phyloP scores from a whole-genome alignment of 2,797 vertebrate genomes.

The Rousettus madagascariensis region DNA sequence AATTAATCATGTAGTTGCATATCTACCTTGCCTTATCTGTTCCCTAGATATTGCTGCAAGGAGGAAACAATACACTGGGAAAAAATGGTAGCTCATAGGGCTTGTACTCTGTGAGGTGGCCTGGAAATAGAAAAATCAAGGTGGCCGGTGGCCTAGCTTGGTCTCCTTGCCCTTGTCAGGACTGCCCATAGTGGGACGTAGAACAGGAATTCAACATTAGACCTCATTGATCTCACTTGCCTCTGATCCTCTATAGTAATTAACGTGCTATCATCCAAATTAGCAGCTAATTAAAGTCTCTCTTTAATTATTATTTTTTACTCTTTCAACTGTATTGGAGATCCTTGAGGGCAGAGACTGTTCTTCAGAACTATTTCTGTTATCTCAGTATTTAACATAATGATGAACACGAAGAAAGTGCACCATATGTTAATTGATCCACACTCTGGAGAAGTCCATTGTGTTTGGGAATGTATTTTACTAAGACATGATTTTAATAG shows the following conservation, averaged over 20 bases:
- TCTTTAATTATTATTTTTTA: conserved; percentile 30
- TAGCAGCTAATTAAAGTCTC: conserved; percentile 61
- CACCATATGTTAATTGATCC: neutral
- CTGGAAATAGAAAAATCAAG: neutral
- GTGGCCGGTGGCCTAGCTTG: neutral
- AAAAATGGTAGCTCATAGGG: neutral
- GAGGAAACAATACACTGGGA: neutral
- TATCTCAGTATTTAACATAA: neutral
- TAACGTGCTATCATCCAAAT: conserved; percentile 35
- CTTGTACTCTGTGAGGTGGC: neutral
- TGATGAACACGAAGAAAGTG: neutral
- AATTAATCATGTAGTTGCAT: neutral
- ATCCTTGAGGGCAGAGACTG: conserved; percentile 45
- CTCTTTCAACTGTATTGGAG: conserved; percentile 24
- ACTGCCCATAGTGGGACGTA: neutral
- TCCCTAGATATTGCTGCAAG: neutral
- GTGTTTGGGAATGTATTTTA: conserved; percentile 13
- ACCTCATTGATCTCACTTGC: neutral
- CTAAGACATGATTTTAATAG: conserved; percentile 53
- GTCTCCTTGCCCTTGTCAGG: neutral
- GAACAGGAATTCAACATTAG: neutral
- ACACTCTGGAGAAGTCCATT: neutral
- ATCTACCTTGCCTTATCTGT: neutral
- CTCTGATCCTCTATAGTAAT: conserved; percentile 24
- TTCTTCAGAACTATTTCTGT: neutral